Base-by-base conservation (phyloP, 2,888 invertebrate genomes). In the Oscheius sp. region DNA sequence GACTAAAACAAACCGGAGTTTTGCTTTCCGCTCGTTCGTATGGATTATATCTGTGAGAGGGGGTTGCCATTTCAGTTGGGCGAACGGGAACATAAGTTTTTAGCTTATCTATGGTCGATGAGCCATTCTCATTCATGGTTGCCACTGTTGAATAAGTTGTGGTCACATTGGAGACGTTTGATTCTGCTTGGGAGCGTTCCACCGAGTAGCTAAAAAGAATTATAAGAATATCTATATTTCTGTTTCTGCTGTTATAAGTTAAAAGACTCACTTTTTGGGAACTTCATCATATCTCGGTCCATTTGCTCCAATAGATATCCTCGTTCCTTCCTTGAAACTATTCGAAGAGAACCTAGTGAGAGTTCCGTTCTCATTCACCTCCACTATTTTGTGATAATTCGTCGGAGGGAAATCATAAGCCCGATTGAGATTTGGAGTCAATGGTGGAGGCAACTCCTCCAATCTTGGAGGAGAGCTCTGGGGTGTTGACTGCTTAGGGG, bases 101-200 rank as follows among this genome's bases (percentile, higher is more conserved):
- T 48, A 67, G 17, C 25, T 33, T 31, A 17, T 67, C 67, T 2
- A 39, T 27, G 6, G 67, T 67, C 1, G 25, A 33, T 27, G 46
- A 29, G 8, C 67, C 67, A 46, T 58, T 33, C n/a, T 58, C 58
- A 45, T 67, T 57, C 67, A 67, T 67, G n/a, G 17, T 31, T 3
- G 48, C 67, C 1, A 57, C 25, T 6, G 67, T 67, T 15, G 67
- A 67, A 46, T 67, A 58, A 1, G 57, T 67, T 5, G 67, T 48
- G 1, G 67, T 20, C 2, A 65, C 55, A 27, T 53, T 55, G 6
- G 25, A 29, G 10, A 23, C 31, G n/a, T n/a, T n/a, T 20, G 37
- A 37, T 10, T n/a, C n/a, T n/a, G 48, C 23, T 48, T 15, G 23
- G 12, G 48, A 20, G n/a, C n/a, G n/a, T n/a, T n/a, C n/a, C n/a